These are phyloP conservation scores for Drosophila navojoa DNA, from an alignment of 1,140 invertebrate species.

Conservation along the genomic window DNA sequence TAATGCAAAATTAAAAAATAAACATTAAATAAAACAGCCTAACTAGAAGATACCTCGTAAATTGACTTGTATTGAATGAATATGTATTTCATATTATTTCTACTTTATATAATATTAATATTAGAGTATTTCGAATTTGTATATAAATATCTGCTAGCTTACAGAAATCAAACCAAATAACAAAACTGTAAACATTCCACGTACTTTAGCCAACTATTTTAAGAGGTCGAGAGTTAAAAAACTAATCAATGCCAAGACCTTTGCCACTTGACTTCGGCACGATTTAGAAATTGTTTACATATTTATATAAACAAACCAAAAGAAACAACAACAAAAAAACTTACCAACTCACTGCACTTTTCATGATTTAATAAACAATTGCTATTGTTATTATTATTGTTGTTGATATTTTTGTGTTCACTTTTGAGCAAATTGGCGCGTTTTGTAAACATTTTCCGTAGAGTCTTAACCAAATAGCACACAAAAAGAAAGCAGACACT, in stretches of 20 bases:
- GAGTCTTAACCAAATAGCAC: constrained; percentile 47
- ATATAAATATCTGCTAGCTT: too few relatives aligned
- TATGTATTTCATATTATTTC: background rate
- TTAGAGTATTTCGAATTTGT: too few relatives aligned
- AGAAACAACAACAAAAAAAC: constrained; percentile 35
- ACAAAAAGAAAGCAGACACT: constrained; percentile 64
- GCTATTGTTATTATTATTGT: constrained; percentile 30
- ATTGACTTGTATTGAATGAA: background rate
- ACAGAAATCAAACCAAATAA: background rate
- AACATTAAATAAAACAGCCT: too few relatives aligned
- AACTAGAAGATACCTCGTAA: background rate
- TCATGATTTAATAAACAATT: constrained; percentile 49
- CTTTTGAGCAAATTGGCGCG: constrained; percentile 67
- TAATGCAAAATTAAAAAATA: background rate
- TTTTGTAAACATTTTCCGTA: constrained; percentile 77
- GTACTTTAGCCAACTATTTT: too few relatives aligned
- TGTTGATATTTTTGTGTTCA: constrained; percentile 60
- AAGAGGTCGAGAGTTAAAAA: background rate
- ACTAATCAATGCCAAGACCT: constrained; percentile 8
- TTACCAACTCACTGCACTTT: constrained; percentile 71
- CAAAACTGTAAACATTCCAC: background rate
- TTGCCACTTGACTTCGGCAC: constrained; percentile 17
- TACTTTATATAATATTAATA: too few relatives aligned
- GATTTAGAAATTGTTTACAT: constrained; percentile 23
- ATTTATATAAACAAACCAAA: background rate